phyloP scores from a whole-genome alignment of 64 coral and sea anemone genomes.

The Porites australiensis region DNA sequence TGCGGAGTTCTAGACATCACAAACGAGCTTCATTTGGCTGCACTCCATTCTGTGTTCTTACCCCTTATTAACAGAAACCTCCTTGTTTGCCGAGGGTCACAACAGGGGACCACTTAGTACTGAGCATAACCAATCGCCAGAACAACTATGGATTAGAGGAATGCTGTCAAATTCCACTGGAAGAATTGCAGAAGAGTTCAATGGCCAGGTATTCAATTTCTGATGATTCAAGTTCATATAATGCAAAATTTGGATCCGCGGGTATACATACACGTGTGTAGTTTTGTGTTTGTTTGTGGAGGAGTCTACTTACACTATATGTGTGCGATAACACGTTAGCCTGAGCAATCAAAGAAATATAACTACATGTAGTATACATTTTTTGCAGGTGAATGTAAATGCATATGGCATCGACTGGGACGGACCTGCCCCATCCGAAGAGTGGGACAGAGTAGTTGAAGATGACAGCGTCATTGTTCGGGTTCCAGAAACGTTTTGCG shows the following conservation, averaged over 20 bases:
- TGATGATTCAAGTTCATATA: background rate
- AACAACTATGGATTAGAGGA: constrained; percentile 18
- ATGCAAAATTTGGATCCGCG: background rate
- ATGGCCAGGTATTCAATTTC: constrained; percentile 1
- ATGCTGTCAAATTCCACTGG: background rate
- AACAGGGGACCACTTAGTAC: constrained; percentile 27
- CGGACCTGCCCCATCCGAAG: constrained; percentile 29
- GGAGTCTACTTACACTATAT: background rate
- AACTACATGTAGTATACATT: background rate
- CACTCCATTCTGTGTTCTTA: constrained; percentile 21
- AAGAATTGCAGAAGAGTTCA: constrained; percentile 9
- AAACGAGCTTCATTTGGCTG: constrained; percentile 32
- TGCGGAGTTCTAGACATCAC: constrained; percentile 3
- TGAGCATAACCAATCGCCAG: background rate
- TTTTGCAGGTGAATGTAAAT: no score
- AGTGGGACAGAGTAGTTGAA: constrained; percentile 11
- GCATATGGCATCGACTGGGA: constrained; percentile 39
- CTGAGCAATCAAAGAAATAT: background rate
- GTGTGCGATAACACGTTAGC: background rate
- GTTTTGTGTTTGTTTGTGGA: background rate
- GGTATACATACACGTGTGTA: background rate
- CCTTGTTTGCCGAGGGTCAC: constrained; percentile 16
- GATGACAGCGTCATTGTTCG: background rate
- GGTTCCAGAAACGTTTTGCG: background rate
- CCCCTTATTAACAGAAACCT: constrained; percentile 11